phyloP scores from a whole-genome alignment of 2,888 invertebrate species.

The Cinara cedri region DNA sequence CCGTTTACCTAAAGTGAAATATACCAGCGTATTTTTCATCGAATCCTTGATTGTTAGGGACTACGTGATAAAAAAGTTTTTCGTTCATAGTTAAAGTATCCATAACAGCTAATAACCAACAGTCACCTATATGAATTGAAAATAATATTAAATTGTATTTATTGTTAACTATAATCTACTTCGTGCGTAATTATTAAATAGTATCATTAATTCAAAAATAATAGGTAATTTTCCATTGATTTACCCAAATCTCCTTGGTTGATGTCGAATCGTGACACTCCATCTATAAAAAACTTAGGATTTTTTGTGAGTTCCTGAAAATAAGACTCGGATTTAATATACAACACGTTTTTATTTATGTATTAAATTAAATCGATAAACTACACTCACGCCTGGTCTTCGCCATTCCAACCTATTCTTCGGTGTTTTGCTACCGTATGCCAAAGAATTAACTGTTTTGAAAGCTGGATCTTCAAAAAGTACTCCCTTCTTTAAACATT shows the following conservation, averaged over 20 bases:
- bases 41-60: conserved; percentile 94
- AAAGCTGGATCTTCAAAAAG: conserved; percentile 93
- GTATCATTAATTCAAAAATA: no score
- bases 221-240: conserved; percentile 32
- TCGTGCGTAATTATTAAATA: no score
- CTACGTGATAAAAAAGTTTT: conserved; percentile 90
- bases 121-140: conserved; percentile 83
- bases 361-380: background rate
- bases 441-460: conserved; percentile 78
- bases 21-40: conserved; percentile 92
- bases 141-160: background rate
- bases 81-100: conserved; percentile 88
- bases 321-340: no score
- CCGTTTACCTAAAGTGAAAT: conserved; percentile 84
- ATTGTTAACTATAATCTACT: no score
- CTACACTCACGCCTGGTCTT: conserved; percentile 78
- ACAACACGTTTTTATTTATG: background rate
- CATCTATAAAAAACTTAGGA: conserved; percentile 91
- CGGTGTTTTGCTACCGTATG: conserved; percentile 84
- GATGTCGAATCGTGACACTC: conserved; percentile 96
- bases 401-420: conserved; percentile 89
- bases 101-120: conserved; percentile 94
- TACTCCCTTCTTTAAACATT: conserved; percentile 74
- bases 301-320: conserved; percentile 81
- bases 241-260: conserved; percentile 91